A percentile compares a stretch with the other conserved stretches of the same genome.
phyloP scores from a whole-genome alignment of 2,888 invertebrate species.

The Eledona agricola region DNA sequence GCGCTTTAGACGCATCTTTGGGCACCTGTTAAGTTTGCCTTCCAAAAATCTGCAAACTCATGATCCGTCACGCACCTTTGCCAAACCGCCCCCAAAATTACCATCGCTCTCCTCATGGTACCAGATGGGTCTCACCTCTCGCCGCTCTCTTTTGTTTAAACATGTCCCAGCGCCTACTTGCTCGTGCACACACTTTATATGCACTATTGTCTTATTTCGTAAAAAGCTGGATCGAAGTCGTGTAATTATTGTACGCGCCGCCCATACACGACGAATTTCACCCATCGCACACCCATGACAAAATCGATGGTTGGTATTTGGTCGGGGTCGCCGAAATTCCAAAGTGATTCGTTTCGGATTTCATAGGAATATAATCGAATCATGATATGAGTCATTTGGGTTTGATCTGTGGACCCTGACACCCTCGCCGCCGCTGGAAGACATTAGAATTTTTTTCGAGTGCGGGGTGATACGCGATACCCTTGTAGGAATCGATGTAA shows the following conservation, averaged over 20 bases:
- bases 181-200: slow-evolving; percentile 21
- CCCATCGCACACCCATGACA: no score
- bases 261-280: slow-evolving; percentile 16
- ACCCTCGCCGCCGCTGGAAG: slow-evolving; percentile 33
- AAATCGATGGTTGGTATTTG: no score
- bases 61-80: no score
- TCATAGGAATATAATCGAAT: slow-evolving; percentile 47
- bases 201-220: slow-evolving; percentile 26
- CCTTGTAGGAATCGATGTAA: slow-evolving; percentile 17
- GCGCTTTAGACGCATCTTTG: no score
- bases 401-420: slow-evolving; percentile 53
- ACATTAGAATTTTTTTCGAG: slow-evolving; percentile 12
- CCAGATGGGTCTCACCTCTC: slow-evolving; percentile 7
- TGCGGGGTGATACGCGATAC: slow-evolving; percentile 29
- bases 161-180: slow-evolving; percentile 29
- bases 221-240: slow-evolving; percentile 16
- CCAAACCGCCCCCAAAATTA: no score
- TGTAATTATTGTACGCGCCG: slow-evolving; percentile 28
- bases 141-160: slow-evolving; percentile 21
- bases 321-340: not conserved
- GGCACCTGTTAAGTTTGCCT: no score
- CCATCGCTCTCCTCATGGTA: not conserved
- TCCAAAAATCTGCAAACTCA: no score
- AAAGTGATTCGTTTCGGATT: slow-evolving; percentile 32
- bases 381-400: slow-evolving; percentile 48